These are phyloP conservation scores for Odontomyia ornata DNA, from an alignment of 2,888 invertebrate species.

Conservation along the genomic window DNA sequence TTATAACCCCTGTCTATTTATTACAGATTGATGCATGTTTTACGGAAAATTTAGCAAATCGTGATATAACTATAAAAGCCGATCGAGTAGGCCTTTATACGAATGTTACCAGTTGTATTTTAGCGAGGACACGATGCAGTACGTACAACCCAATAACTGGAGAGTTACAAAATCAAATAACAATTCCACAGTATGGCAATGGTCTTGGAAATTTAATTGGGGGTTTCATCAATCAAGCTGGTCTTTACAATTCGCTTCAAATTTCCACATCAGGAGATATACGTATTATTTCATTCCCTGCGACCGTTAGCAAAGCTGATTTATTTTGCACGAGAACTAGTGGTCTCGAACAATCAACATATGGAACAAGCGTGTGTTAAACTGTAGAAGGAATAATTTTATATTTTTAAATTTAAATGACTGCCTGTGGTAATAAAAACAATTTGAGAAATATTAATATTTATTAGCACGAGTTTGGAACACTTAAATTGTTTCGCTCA, in stretches of 20 bases:
- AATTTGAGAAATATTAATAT: too few species aligned
- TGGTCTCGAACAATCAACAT: constrained; percentile 66
- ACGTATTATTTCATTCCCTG: constrained; percentile 67
- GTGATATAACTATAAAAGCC: constrained; percentile 51
- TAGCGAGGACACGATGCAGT: constrained; percentile 72
- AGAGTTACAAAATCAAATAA: constrained; percentile 65
- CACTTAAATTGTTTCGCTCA: too few species aligned
- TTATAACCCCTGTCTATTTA: background rate
- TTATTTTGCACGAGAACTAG: constrained; percentile 67
- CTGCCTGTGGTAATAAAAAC: too few species aligned
- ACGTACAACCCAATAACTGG: constrained; percentile 73
- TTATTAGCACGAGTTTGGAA: too few species aligned
- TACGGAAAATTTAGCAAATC: constrained; percentile 51
- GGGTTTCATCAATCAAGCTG: constrained; percentile 50
- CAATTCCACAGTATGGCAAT: constrained; percentile 58
- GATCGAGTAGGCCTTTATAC: constrained; percentile 64
- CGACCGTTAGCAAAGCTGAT: constrained; percentile 65
- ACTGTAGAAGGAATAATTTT: too few species aligned
- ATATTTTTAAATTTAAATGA: too few species aligned
- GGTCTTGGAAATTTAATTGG: constrained; percentile 58
- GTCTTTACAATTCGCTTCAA: constrained; percentile 67
- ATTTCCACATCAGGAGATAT: constrained; percentile 68
- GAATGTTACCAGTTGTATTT: constrained; percentile 73
- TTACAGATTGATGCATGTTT: constrained; percentile 55
- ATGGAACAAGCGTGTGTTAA: constrained; percentile 46